A percentile compares a stretch with the other conserved stretches of the same genome.
phyloP scores from a whole-genome alignment of 2,888 invertebrate genomes.

The Orthosia cruda region DNA sequence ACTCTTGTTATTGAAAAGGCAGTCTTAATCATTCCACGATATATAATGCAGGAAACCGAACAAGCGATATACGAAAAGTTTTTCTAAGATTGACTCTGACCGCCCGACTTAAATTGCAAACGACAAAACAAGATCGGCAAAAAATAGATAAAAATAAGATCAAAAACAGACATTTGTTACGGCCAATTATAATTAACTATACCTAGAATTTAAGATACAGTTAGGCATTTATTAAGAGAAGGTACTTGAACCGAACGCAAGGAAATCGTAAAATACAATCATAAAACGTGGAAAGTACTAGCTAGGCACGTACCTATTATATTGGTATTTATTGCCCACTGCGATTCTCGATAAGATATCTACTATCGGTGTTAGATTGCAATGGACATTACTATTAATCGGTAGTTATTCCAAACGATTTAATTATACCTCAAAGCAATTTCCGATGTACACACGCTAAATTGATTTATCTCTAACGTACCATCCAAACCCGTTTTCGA shows the following conservation, averaged over 20 bases:
- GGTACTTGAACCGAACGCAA: slow-evolving; percentile 53
- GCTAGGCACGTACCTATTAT: slow-evolving; percentile 1
- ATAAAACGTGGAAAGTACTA: slow-evolving; percentile 41
- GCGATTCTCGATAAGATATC: slow-evolving; percentile 49
- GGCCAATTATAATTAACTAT: slow-evolving; percentile 3
- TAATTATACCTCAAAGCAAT: slow-evolving; percentile 49
- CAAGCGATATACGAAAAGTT: background rate
- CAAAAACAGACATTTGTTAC: background rate
- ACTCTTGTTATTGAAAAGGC: slow-evolving; percentile 27
- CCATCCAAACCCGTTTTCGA: slow-evolving; percentile 62
- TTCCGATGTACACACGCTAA: slow-evolving; percentile 41
- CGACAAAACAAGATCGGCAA: background rate
- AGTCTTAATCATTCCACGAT: slow-evolving; percentile 1
- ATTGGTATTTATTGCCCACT: slow-evolving; percentile 37
- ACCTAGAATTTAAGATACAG: slow-evolving; percentile 34
- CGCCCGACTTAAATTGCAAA: slow-evolving; percentile 8
- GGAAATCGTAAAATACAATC: slow-evolving; percentile 59
- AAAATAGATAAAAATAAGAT: background rate
- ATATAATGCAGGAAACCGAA: slow-evolving; percentile 21
- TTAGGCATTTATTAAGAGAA: slow-evolving; percentile 39
- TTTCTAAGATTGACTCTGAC: slow-evolving; percentile 18
- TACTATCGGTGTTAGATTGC: slow-evolving; percentile 30
- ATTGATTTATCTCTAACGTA: slow-evolving; percentile 55
- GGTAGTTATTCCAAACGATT: slow-evolving; percentile 49
- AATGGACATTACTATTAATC: slow-evolving; percentile 40